A percentile compares a stretch with the other conserved stretches of the same genome.
Conservation (phyloP, 2,113 vertebrate species). For the Hyla sarda region DNA sequence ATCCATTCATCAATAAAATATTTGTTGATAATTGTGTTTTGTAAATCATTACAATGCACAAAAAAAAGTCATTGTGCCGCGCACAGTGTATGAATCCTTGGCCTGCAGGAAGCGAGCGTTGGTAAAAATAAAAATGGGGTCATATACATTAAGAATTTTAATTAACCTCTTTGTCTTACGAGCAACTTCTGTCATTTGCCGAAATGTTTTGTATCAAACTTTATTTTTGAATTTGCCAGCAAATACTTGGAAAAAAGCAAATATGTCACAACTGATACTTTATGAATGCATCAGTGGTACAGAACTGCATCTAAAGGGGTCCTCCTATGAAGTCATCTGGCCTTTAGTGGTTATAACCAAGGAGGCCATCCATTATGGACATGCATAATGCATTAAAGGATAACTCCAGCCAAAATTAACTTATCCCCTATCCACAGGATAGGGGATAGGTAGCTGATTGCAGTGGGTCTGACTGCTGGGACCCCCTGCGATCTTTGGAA, state of each 20-base stretch:
- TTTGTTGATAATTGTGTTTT: slow-evolving; percentile 24
- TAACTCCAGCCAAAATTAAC: no score
- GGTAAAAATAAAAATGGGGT: neutral
- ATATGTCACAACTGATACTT: neutral
- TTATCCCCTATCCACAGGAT: no score
- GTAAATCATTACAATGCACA: neutral
- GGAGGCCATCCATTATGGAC: no score
- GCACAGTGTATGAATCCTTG: neutral
- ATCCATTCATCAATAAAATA: slow-evolving; percentile 24
- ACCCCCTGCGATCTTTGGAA: no score
- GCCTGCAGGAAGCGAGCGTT: neutral
- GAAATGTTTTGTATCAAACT: neutral
- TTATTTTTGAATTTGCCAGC: neutral
- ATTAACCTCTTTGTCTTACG: neutral
- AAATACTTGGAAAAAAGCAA: neutral
- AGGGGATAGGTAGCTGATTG: no score
- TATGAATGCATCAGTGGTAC: neutral
- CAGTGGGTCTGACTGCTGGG: no score
- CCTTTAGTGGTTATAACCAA: no score
- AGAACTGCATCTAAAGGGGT: neutral
- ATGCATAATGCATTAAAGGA: no score
- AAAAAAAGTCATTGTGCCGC: neutral
- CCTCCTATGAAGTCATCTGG: no score
- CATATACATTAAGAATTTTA: neutral
- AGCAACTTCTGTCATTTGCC: neutral